A percentile compares a stretch with the other conserved stretches of the same genome.
Conservation (phyloP, 1,140 invertebrate genomes). For the Bombus terrestris region DNA sequence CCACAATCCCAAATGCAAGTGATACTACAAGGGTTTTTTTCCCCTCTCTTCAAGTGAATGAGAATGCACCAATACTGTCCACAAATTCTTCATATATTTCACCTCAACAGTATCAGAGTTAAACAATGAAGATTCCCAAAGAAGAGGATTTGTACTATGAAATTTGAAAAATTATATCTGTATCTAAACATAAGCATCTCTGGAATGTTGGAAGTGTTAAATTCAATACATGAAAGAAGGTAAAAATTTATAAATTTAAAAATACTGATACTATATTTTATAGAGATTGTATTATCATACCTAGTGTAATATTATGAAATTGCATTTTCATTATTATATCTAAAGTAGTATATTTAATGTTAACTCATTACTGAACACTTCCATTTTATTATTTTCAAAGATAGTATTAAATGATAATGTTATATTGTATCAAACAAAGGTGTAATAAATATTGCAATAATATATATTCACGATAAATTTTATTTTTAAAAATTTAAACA, state of each 20-base stretch:
- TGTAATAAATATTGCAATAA: slow-evolving; percentile 62
- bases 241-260: slow-evolving; percentile 10
- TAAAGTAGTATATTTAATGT: slow-evolving; percentile 25
- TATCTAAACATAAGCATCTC: neutral
- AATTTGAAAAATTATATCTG: neutral
- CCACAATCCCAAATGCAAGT: slow-evolving; percentile 50
- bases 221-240: neutral
- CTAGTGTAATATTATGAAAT: slow-evolving; percentile 10
- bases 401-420: slow-evolving; percentile 54
- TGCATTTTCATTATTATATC: slow-evolving; percentile 31
- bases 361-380: slow-evolving; percentile 31
- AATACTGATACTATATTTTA: slow-evolving; percentile 22
- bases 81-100: slow-evolving; percentile 51
- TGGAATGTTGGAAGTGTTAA: neutral
- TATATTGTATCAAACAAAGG: slow-evolving; percentile 58
- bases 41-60: slow-evolving; percentile 58
- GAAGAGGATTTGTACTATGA: slow-evolving; percentile 24
- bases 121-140: slow-evolving; percentile 20
- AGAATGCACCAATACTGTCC: slow-evolving; percentile 71
- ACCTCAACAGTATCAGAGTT: slow-evolving; percentile 66
- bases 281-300: slow-evolving; percentile 13
- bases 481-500: slow-evolving; percentile 1
- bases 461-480: slow-evolving; percentile 26
- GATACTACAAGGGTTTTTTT: slow-evolving; percentile 56
- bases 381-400: slow-evolving; percentile 33